Evolutionary conservation across 2,888 invertebrate species (phyloP), one percentile per base, ranked within the genome.

Genomic region (Marasmarcha lunaedactyla): DNA sequence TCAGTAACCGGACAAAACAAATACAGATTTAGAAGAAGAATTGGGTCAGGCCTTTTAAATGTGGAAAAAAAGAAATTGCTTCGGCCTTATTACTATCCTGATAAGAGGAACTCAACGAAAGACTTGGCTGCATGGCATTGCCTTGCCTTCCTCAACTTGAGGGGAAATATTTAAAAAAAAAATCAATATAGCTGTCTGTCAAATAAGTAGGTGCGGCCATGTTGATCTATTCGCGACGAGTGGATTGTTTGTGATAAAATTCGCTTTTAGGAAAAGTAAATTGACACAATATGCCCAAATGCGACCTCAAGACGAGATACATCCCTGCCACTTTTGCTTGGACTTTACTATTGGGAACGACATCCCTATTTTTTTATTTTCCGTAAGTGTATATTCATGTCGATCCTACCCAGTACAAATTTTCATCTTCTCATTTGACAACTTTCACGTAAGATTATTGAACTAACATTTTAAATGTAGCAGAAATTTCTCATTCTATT

Each of bases 301-400:
- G 96, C 88, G 95, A 95, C 88, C 90, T 94, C 79, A 94, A 94
- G 85, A 95, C 95, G 84, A 93, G 95, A 88, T 95, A 94, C 86
- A 90, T 97, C 88, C 98, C 98, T 83, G 98, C 98, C 84, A 94
- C 95, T 70, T 95, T 97, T 88, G 98, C 98, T 73, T 99, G 98
- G 98, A 91, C 93, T 57, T 87, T 99, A 69, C 89, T 98, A 59
- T 87, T 98, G 74, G 92, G 91, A 71, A 94, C 96, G 59, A 97
- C 97, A 58, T 91, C 92, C 68, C 88, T 95, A 63, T 98, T 97
- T 89, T 98, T 97, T 88, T 94, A 93, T 84, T 97, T 93, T 85
- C 96, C 97, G 97, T 98, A 88, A 96, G 97, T 95, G 84, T 72
- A n/a, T 63, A 70, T 59, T 63, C 61, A 66, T 65, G 62, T 68